phyloP scores from a whole-genome alignment of 2,113 vertebrate species.

The Zeus faber region DNA sequence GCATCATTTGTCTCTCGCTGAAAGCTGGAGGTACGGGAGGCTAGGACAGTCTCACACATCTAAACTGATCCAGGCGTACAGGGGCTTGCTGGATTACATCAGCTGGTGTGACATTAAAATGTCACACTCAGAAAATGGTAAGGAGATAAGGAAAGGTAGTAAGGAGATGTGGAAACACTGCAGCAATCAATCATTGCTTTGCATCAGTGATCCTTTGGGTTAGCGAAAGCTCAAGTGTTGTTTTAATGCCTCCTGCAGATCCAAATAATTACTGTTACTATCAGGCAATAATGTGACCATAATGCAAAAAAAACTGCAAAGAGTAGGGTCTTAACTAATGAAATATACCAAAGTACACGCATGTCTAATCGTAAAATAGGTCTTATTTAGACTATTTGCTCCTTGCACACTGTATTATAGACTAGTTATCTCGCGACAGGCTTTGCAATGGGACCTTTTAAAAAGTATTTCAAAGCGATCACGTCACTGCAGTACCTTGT shows the following conservation, averaged over 20 bases:
- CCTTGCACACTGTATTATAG: too few species aligned
- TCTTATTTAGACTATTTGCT: too few species aligned
- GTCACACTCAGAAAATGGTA: too few species aligned
- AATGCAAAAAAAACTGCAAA: too few species aligned
- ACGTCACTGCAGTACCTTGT: too few species aligned
- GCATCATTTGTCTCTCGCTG: conserved; percentile 73
- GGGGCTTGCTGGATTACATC: conserved; percentile 82
- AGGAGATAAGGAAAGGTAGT: conserved; percentile 51
- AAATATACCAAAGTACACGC: neutral
- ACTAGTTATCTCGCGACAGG: too few species aligned
- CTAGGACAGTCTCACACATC: conserved; percentile 68
- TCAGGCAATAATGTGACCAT: too few species aligned
- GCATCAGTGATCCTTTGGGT: too few species aligned
- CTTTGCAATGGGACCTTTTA: too few species aligned
- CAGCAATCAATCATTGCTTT: conserved; percentile 36
- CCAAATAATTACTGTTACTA: too few species aligned
- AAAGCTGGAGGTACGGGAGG: conserved; percentile 86
- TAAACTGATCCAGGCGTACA: conserved; percentile 84
- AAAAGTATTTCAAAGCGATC: too few species aligned
- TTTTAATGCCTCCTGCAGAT: conserved; percentile 43
- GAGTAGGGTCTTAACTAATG: neutral
- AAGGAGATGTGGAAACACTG: neutral
- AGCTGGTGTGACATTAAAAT: conserved; percentile 81
- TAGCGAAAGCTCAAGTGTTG: conserved; percentile 11
- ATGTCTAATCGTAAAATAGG: too few species aligned